Evolutionary conservation across 2,797 vertebrate genomes (phyloP), one percentile per base, ranked within the genome.

Genomic region (Pseudochaenichthys georgianus): DNA sequence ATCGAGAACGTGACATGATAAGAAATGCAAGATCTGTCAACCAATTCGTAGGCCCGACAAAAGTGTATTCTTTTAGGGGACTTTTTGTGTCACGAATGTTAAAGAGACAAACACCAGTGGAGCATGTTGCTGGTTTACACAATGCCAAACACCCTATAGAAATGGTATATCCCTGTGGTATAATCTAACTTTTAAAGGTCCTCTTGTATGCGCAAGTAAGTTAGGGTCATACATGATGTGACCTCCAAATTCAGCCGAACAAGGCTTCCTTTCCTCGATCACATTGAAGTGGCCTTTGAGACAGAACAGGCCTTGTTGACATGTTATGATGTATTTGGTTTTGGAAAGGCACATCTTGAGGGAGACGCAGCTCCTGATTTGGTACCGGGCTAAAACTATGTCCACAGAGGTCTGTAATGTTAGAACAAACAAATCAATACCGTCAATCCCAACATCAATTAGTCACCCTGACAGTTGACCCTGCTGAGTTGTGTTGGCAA

Each of bases 381-480:
- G 62, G 66, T 61, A 47, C 77, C 64, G 28, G 1, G 43, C 43
- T 54, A 34, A 46, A 52, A 0, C 19, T 16, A n/a, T 52, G 46
- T 67, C 74, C 54, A 1, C 63, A 16, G 66, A 85, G 74, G 65
- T 69, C 34, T 69, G 62, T 28, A 71, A 73, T 9, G 63, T 70
- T 67, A 64, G 58, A 77, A 63, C 64, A 77, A 77, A 81, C 61
- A 80, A 76, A 85, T 86, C 80, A 74, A 87, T 80, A 73, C 38
- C 53, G 71, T 82, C 85, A 80, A 78, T 81, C 72, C 42, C 54
- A 23, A 46, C 58, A 67, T 83, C 73, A 83, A 78, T 90, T 76
- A 80, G 71, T 88, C 81, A 90, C 70, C 48, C 34, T 73, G 80
- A 77, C 80, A 77, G 82, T 19, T 77, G 65, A 77, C 85, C 81